A percentile compares a stretch with the other conserved stretches of the same genome.
phyloP scores from a whole-genome alignment of 2,113 vertebrate genomes.

The Ochotona curzoniae region DNA sequence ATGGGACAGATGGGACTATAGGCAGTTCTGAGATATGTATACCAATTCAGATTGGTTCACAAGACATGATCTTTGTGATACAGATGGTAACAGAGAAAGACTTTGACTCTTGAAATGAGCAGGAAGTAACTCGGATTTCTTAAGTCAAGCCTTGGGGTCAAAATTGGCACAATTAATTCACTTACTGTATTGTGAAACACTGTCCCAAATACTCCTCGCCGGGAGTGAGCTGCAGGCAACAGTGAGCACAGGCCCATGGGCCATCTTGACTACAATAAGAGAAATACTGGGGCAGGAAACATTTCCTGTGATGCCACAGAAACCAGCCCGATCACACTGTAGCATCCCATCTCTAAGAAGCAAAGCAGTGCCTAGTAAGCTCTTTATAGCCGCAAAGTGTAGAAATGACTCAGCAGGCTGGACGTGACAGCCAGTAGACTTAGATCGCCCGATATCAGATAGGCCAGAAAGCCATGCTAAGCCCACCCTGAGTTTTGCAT shows the following conservation, averaged over 20 bases:
- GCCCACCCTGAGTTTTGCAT: not conserved
- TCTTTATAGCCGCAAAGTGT: not conserved
- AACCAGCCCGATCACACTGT: not conserved
- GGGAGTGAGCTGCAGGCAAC: not conserved
- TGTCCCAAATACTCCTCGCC: not conserved
- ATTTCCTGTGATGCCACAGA: not conserved
- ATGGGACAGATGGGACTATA: not conserved
- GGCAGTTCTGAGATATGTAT: not conserved
- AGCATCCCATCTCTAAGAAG: not conserved
- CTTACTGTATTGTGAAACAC: not conserved
- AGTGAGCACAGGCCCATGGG: not conserved
- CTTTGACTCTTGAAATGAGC: not conserved
- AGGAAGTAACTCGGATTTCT: not conserved
- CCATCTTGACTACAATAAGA: not conserved
- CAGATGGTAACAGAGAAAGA: not conserved
- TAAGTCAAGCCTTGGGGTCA: not conserved
- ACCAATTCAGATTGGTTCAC: not conserved
- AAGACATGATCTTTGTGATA: not conserved
- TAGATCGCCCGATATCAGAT: not conserved
- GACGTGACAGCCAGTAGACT: not conserved
- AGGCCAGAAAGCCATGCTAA: not conserved
- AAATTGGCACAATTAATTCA: not conserved
- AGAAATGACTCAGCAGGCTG: not conserved
- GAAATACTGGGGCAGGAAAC: not conserved
- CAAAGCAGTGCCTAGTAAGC: not conserved